phyloP scores from a whole-genome alignment of 2,797 vertebrate genomes.

The Crenichthys baileyi region DNA sequence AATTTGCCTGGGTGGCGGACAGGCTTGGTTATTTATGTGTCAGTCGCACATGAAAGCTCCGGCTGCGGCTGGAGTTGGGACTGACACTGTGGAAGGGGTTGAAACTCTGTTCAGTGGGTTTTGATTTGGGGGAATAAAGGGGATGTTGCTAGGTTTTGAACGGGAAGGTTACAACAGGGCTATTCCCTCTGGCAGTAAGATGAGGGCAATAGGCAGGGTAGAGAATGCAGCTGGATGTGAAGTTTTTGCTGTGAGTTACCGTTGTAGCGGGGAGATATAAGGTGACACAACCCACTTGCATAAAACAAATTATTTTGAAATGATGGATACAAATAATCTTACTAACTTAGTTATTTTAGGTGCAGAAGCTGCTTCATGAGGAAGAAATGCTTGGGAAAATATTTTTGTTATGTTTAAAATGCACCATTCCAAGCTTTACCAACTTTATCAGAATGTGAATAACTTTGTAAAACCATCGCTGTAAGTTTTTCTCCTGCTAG shows the following conservation, averaged over 20 bases:
- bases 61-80: conserved; percentile 71
- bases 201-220: background rate
- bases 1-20: conserved; percentile 99
- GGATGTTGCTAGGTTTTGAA: conserved; percentile 34
- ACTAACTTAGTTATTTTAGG: background rate
- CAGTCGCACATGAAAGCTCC: conserved; percentile 90
- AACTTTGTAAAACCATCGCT: background rate
- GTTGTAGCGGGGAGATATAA: background rate
- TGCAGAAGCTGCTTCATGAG: background rate
- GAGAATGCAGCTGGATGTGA: conserved; percentile 1
- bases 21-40: conserved; percentile 99
- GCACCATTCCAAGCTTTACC: background rate
- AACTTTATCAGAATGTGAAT: background rate
- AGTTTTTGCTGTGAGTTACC: conserved; percentile 15
- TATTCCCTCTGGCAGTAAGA: conserved; percentile 3
- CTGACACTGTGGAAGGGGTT: conserved; percentile 50
- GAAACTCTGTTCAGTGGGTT: conserved; percentile 48
- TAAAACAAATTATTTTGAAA: background rate
- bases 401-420: conserved; percentile 1
- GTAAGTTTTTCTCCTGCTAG: background rate
- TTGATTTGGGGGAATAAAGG: conserved; percentile 23
- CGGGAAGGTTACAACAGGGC: conserved; percentile 1
- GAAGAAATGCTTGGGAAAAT: background rate
- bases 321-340: background rate
- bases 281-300: background rate